Evolutionary conservation across 2,797 vertebrate species (phyloP).

Genomic region (Aselliscus stoliczkanus): DNA sequence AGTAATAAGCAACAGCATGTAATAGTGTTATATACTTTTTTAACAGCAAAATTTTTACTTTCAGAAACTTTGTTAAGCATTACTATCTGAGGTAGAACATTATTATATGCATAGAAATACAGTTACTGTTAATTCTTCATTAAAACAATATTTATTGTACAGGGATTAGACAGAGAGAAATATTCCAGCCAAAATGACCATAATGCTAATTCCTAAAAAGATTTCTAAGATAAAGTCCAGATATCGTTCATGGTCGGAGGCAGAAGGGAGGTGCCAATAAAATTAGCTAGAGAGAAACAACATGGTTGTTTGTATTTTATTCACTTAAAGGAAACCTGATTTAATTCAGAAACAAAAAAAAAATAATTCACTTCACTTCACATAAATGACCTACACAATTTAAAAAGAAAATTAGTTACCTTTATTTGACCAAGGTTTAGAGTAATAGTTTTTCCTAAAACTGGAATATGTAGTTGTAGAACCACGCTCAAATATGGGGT

Average conservation of each 20-base stretch:
- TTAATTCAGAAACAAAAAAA: neutral
- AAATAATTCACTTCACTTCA: constrained; percentile 11
- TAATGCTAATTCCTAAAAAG: constrained; percentile 21
- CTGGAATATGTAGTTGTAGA: constrained; percentile 98
- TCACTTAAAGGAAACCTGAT: neutral
- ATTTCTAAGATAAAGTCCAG: neutral
- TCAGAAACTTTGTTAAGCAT: neutral
- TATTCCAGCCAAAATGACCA: neutral
- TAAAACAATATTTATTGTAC: neutral
- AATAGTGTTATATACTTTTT: neutral
- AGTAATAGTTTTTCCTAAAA: constrained; percentile 91
- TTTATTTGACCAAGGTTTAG: constrained; percentile 95
- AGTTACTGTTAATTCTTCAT: neutral
- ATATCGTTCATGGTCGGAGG: fast-evolving
- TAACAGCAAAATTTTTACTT: neutral
- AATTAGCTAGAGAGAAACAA: neutral
- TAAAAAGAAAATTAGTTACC: constrained; percentile 79
- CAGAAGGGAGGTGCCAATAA: neutral
- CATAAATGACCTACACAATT: constrained; percentile 22
- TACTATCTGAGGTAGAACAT: neutral
- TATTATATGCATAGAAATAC: neutral
- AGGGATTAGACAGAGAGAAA: neutral
- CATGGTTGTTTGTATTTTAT: neutral
- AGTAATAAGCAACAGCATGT: neutral
- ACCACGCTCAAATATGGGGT: constrained; percentile 97